These are phyloP conservation scores for Colletes latitarsis DNA, from an alignment of 1,140 invertebrate genomes.

Conservation along the genomic window DNA sequence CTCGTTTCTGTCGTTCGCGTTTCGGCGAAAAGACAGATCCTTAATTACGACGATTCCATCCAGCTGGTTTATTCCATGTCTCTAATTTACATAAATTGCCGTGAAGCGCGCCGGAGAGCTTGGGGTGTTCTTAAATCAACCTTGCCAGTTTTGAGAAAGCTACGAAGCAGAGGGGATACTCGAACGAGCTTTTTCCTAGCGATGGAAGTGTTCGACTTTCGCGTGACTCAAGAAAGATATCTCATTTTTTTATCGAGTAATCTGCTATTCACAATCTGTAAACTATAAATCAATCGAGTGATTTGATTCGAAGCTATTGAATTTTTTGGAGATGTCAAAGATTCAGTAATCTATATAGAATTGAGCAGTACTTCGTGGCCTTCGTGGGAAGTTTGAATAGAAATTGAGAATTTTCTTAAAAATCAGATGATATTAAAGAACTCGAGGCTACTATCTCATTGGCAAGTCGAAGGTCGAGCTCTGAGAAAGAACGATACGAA, in stretches of 20 bases:
- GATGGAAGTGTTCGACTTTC: background rate
- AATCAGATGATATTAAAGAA: background rate
- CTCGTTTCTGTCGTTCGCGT: background rate
- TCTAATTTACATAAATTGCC: conserved; percentile 14
- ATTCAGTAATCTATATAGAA: too few relatives aligned
- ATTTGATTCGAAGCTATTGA: too few relatives aligned
- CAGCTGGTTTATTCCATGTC: background rate
- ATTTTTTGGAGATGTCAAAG: too few relatives aligned
- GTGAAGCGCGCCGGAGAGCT: background rate
- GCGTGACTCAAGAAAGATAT: background rate
- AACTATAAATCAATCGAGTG: too few relatives aligned
- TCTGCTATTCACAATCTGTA: too few relatives aligned
- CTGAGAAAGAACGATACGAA: background rate
- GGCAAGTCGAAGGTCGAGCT: conserved; percentile 1
- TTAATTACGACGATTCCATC: background rate
- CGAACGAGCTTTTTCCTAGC: background rate
- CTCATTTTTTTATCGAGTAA: too few relatives aligned
- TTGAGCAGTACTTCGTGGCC: too few relatives aligned
- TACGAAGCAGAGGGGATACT: background rate
- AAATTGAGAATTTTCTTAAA: too few relatives aligned
- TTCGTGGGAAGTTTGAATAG: too few relatives aligned
- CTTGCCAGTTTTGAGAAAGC: background rate
- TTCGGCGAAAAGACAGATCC: background rate
- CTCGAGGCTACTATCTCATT: background rate
- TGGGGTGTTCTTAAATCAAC: conserved; percentile 20